Percentiles rank a stretch among this genome's conserved stretches.
phyloP scores from a whole-genome alignment of 2,113 vertebrate genomes.

The Misgurnus anguillicaudatus region DNA sequence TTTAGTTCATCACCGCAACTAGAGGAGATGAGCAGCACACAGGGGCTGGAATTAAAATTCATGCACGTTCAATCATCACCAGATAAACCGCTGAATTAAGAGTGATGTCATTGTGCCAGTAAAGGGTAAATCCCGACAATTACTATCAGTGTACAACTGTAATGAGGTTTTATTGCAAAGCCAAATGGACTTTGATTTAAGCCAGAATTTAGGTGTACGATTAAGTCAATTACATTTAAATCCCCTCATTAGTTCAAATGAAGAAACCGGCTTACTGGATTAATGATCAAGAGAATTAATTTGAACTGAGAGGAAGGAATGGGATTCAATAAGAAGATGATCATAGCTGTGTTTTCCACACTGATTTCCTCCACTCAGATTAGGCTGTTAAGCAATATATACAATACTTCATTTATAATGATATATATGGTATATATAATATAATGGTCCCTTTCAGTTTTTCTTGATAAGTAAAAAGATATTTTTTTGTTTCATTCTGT shows the following conservation, averaged over 20 bases:
- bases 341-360: not conserved
- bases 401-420: no score
- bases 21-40: not conserved
- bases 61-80: not conserved
- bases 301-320: not conserved
- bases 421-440: no score
- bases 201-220: constrained; percentile 28
- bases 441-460: no score
- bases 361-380: not conserved
- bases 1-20: not conserved
- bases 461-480: no score
- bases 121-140: constrained; percentile 25
- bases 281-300: constrained; percentile 5
- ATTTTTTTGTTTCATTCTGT: no score
- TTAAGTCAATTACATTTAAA: constrained; percentile 36
- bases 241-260: constrained; percentile 25
- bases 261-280: not conserved
- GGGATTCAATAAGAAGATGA: not conserved
- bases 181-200: constrained; percentile 43
- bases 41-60: not conserved
- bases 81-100: constrained; percentile 22
- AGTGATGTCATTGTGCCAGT: constrained; percentile 24
- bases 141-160: constrained; percentile 18
- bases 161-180: constrained; percentile 35
- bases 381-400: not conserved